Evolutionary conservation across 2,797 vertebrate species (phyloP).

Genomic region (Sitta carolinensis): DNA sequence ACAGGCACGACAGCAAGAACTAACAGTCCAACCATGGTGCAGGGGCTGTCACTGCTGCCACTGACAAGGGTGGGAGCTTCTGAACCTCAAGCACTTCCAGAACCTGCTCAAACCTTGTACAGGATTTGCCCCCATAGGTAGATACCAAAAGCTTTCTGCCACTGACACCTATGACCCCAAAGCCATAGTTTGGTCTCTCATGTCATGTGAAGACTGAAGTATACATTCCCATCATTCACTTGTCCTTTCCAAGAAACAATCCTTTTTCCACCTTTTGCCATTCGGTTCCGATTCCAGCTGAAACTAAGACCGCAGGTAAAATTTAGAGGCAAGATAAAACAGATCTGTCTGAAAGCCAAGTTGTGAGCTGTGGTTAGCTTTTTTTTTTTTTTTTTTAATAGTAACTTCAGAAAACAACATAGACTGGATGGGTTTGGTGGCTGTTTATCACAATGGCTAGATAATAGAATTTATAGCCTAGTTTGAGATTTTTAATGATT

Average conservation of each 20-base stretch:
- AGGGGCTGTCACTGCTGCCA: not conserved
- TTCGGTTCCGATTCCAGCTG: not conserved
- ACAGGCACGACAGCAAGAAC: not conserved
- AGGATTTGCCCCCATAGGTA: not conserved
- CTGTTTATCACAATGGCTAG: not conserved
- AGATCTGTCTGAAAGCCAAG: not conserved
- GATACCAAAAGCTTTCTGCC: not conserved
- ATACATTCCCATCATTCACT: not conserved
- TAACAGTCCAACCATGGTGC: not conserved
- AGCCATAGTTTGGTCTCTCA: not conserved
- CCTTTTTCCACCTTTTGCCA: not conserved
- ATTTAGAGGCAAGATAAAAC: not conserved
- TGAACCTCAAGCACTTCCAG: not conserved
- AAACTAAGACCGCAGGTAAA: not conserved
- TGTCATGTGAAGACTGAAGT: not conserved
- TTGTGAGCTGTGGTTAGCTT: not conserved
- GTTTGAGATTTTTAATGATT: not conserved
- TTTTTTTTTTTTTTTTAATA: not conserved
- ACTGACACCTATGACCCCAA: not conserved
- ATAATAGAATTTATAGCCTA: not conserved
- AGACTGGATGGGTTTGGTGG: not conserved
- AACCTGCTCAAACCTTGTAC: not conserved
- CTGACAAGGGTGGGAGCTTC: not conserved
- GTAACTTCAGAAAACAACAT: not conserved
- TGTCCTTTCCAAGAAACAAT: not conserved